Conservation (phyloP, 2,888 invertebrate species). For the Heliconius charithonia region DNA sequence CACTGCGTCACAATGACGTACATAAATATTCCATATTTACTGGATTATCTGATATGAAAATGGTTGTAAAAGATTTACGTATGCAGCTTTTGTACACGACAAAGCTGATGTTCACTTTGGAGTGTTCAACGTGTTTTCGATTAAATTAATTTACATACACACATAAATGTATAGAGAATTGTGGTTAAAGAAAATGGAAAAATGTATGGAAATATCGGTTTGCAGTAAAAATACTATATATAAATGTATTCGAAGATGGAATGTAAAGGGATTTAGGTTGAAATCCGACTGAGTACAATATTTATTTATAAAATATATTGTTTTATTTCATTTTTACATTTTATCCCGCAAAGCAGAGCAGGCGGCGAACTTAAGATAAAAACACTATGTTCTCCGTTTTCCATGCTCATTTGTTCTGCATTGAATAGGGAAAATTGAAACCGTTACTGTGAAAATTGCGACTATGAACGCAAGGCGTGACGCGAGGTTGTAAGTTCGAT, state of each 20-base stretch:
- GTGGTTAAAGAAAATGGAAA: slow-evolving; percentile 2
- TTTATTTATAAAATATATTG: too few species aligned
- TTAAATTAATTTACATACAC: slow-evolving; percentile 6
- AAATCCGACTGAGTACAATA: neutral
- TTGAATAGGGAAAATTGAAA: too few species aligned
- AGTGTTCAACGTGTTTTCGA: neutral
- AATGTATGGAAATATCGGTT: neutral
- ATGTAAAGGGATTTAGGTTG: neutral
- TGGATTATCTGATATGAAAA: slow-evolving; percentile 20
- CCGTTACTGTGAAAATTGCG: too few species aligned
- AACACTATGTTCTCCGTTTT: too few species aligned
- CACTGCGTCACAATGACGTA: neutral
- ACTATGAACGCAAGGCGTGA: too few species aligned
- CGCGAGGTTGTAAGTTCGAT: too few species aligned
- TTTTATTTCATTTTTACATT: too few species aligned
- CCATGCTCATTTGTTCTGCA: too few species aligned
- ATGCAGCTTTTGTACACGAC: slow-evolving; percentile 14
- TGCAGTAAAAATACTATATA: neutral
- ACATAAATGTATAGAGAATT: neutral
- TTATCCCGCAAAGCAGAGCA: too few species aligned
- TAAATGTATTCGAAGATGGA: neutral
- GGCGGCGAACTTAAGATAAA: too few species aligned
- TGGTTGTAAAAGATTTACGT: slow-evolving; percentile 8
- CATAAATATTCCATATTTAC: slow-evolving; percentile 1
- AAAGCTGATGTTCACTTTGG: neutral